Percentiles rank a stretch among this genome's conserved stretches.
phyloP scores from a whole-genome alignment of 2,888 invertebrate genomes.

The Diadegma fenestrale region DNA sequence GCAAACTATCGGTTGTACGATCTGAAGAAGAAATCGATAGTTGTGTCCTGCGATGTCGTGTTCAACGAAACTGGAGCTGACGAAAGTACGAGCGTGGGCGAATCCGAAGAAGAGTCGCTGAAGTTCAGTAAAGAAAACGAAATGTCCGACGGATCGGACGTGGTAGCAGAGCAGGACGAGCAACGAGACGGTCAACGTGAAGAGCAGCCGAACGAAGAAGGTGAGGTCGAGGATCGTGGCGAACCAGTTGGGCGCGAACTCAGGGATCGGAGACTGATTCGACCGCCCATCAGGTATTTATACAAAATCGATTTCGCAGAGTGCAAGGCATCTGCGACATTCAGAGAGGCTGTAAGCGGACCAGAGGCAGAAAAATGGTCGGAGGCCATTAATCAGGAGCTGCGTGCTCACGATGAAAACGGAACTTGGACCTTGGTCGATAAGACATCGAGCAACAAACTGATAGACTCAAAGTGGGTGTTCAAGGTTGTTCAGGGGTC shows the following conservation, averaged over 20 bases:
- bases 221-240: conserved; percentile 32
- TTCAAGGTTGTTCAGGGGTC: conserved; percentile 46
- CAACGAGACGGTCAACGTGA: conserved; percentile 5
- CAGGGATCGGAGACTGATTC: conserved; percentile 21
- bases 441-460: conserved; percentile 23
- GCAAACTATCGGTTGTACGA: conserved; percentile 62
- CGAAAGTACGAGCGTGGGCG: background rate
- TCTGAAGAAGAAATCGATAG: conserved; percentile 14
- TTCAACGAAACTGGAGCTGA: conserved; percentile 24
- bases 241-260: conserved; percentile 34
- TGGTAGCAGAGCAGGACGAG: background rate
- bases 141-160: conserved; percentile 1
- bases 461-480: conserved; percentile 46
- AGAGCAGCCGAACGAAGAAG: background rate
- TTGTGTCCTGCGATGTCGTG: conserved; percentile 52
- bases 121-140: conserved; percentile 2
- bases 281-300: conserved; percentile 1
- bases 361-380: conserved; percentile 40
- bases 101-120: background rate
- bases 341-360: conserved; percentile 6
- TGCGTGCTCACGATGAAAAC: conserved; percentile 65
- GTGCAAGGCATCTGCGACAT: conserved; percentile 7
- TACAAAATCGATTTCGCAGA: conserved; percentile 30
- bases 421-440: conserved; percentile 65
- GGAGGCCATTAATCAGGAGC: conserved; percentile 56